These are phyloP conservation scores for Engraulis encrasicolus DNA, from an alignment of 2,113 vertebrate species.

Conservation along the genomic window DNA sequence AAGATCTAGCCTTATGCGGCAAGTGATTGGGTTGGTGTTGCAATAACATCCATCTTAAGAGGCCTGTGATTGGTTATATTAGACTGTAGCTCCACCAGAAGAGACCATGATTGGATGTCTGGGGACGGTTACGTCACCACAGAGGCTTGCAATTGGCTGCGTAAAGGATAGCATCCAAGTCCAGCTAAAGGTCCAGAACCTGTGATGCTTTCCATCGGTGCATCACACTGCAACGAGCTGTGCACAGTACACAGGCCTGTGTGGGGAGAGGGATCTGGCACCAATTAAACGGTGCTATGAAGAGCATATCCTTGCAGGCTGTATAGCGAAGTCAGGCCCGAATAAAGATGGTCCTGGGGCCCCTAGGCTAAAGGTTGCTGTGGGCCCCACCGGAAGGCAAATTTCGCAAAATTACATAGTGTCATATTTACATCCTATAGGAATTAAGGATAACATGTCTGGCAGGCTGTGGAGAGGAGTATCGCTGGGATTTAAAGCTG, in stretches of 20 bases:
- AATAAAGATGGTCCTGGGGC: no score
- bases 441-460: no score
- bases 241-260: not conserved
- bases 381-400: no score
- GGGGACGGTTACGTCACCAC: not conserved
- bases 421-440: no score
- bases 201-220: not conserved
- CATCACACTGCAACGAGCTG: not conserved
- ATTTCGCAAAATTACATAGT: no score
- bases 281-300: slow-evolving; percentile 70
- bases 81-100: not conserved
- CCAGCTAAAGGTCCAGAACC: not conserved
- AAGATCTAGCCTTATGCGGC: not conserved
- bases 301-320: slow-evolving; percentile 64
- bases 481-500: no score
- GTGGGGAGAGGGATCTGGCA: slow-evolving; percentile 66
- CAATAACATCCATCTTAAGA: not conserved
- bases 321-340: no score
- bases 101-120: not conserved
- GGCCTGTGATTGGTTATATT: not conserved
- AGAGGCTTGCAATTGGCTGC: not conserved
- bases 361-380: no score
- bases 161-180: not conserved
- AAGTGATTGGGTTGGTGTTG: not conserved
- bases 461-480: no score